phyloP scores from a whole-genome alignment of 2,888 invertebrate species.

The Eurois occulta region DNA sequence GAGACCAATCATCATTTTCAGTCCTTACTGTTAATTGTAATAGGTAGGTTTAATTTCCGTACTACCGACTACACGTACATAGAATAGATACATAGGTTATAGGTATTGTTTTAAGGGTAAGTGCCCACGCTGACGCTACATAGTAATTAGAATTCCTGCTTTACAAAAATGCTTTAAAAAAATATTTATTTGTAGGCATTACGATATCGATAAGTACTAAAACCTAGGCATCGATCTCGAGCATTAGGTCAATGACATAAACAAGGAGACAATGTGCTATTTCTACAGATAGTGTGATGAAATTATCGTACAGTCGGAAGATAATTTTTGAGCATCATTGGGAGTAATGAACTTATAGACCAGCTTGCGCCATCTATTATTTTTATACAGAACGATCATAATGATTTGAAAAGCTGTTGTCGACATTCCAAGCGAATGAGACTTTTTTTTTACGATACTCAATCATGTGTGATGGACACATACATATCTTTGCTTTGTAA shows the following conservation, averaged over 20 bases:
- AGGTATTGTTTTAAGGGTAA: too few relatives aligned
- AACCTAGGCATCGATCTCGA: slow-evolving; percentile 8
- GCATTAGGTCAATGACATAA: slow-evolving; percentile 13
- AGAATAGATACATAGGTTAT: too few relatives aligned
- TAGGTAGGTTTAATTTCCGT: background rate
- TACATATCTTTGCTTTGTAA: too few relatives aligned
- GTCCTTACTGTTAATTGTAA: background rate
- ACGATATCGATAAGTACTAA: background rate
- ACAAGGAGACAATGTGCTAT: slow-evolving; percentile 15
- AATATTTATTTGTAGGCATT: background rate
- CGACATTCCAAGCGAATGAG: too few relatives aligned
- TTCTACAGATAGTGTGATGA: slow-evolving; percentile 16
- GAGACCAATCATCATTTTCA: background rate
- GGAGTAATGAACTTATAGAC: slow-evolving; percentile 33
- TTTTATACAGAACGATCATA: rapidly evolving
- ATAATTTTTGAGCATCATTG: slow-evolving; percentile 15
- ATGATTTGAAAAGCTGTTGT: too few relatives aligned
- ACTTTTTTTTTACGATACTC: too few relatives aligned
- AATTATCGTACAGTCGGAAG: background rate
- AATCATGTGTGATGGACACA: too few relatives aligned
- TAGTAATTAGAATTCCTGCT: too few relatives aligned
- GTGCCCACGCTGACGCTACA: too few relatives aligned
- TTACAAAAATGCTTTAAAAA: background rate
- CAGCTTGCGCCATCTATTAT: slow-evolving; percentile 25
- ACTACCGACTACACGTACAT: too few relatives aligned